Evolutionary conservation across 2,797 vertebrate species (phyloP), one percentile per base, ranked within the genome.

Genomic region (Tangara arthus): DNA sequence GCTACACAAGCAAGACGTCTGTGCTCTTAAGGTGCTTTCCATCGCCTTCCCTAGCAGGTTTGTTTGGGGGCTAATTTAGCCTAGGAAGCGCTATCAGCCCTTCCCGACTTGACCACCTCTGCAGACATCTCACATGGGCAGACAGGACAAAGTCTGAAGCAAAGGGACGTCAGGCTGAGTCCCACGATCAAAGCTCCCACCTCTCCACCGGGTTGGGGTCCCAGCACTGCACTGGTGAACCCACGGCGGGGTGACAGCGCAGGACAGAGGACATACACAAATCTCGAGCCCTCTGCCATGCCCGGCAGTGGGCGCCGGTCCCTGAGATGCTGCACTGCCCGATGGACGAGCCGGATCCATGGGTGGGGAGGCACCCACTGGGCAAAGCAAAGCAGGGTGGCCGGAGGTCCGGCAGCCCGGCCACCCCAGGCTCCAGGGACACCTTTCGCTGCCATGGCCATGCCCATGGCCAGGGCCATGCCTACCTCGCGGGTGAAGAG

Each of bases 401-500:
- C 65, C 4, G 14, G 32, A 44, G 44, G 15, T 26, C 39, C 8
- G 11, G 24, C 80, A 21, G 55, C 63, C 39, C 15, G 4, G 15
- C 15, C 35, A 4, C 37, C 70, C 57, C 39, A 6, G 1, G 7
- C 19, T 37, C 8, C 1, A 60, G 44, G 65, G 68, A 8, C 41
- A 34, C 11, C 35, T 19, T 39, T 7, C 0, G 6, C 26, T 2
- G 9, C 6, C 11, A 1, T 0, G 35, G 52, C 70, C 81, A 1
- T 6, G 32, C 81, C 35, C 6, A 1, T 0, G 50, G 42, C 9
- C 9, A 0, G 57, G 50, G 34, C 4, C 68, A 13, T 60, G 93
- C 97, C 90, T 99, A 99, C 99, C 99, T 99, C 99, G 80, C 99
- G 98, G 93, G 99, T 99, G 98, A 99, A 99, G 97, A 99, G 98